These are phyloP conservation scores for Dryocosmus kuriphilus DNA, from an alignment of 2,888 invertebrate genomes.

Conservation along the genomic window DNA sequence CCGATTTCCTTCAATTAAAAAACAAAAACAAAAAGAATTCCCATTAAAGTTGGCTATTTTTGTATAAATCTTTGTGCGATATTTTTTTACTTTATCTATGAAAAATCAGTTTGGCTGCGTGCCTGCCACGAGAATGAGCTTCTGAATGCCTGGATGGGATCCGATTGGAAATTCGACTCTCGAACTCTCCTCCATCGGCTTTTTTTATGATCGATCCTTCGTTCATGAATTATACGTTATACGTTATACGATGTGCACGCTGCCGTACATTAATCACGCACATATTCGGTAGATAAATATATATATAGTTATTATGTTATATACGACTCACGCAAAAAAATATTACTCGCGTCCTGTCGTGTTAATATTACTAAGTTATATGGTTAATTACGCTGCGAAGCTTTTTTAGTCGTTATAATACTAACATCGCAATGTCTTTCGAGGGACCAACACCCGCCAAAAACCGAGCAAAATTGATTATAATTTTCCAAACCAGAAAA, in stretches of 20 bases:
- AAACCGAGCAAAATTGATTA: constrained; percentile 2
- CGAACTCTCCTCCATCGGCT: constrained; percentile 53
- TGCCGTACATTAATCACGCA: constrained; percentile 46
- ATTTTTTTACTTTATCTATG: constrained; percentile 35
- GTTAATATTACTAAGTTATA: constrained; percentile 60
- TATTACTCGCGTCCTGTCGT: constrained; percentile 60
- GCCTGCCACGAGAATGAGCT: constrained; percentile 31
- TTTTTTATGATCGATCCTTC: constrained; percentile 52
- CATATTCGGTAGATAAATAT: constrained; percentile 5
- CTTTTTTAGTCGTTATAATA: constrained; percentile 71
- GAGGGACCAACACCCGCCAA: constrained; percentile 39
- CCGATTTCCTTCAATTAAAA: no score
- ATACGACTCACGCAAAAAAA: constrained; percentile 51
- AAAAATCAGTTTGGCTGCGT: constrained; percentile 40
- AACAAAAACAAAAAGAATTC: no score
- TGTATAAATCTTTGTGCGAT: constrained; percentile 1
- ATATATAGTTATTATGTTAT: constrained; percentile 20
- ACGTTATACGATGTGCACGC: constrained; percentile 43
- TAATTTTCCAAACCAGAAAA: neutral
- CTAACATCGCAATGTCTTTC: constrained; percentile 70
- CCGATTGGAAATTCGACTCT: constrained; percentile 45
- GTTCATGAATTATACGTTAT: constrained; percentile 49
- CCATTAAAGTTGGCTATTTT: neutral
- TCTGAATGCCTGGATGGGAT: constrained; percentile 37
- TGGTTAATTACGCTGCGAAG: constrained; percentile 69